Conservation (phyloP, 2,113 vertebrate species). For the Nycticebus coucang region DNA sequence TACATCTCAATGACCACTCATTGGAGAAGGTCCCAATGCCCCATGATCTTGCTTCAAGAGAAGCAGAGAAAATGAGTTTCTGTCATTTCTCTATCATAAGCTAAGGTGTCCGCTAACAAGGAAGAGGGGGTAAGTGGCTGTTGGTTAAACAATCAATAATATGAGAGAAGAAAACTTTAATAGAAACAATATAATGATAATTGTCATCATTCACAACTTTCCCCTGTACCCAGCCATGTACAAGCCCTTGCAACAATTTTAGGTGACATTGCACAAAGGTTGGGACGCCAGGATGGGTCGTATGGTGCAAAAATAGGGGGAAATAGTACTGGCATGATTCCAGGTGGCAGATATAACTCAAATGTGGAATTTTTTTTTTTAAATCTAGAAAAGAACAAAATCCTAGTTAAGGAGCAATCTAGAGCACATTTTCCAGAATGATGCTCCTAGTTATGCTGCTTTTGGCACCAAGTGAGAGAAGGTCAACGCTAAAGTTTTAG, state of each 20-base stretch:
- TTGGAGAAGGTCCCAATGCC: not conserved
- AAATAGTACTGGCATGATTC: not conserved
- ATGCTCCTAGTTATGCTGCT: not conserved
- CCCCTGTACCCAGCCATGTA: not conserved
- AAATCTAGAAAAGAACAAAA: not conserved
- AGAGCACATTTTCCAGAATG: not conserved
- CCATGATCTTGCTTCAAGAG: not conserved
- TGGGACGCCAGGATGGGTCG: not conserved
- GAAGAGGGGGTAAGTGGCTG: not conserved
- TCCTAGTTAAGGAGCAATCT: not conserved
- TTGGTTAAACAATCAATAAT: not conserved
- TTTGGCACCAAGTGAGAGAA: not conserved
- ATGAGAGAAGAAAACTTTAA: not conserved
- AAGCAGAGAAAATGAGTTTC: not conserved
- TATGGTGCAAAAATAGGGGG: fast-evolving
- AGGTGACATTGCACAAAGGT: not conserved
- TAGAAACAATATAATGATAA: not conserved
- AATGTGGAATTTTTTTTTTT: not conserved
- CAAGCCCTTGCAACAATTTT: not conserved
- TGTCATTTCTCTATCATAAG: not conserved
- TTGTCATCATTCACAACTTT: not conserved
- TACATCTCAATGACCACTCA: not conserved
- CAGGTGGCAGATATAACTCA: not conserved
- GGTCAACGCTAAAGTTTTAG: not conserved
- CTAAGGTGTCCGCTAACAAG: not conserved